Percentiles rank a stretch among this genome's conserved stretches.
phyloP scores from a whole-genome alignment of 2,888 invertebrate genomes.

The Ischnus inquisitorius region DNA sequence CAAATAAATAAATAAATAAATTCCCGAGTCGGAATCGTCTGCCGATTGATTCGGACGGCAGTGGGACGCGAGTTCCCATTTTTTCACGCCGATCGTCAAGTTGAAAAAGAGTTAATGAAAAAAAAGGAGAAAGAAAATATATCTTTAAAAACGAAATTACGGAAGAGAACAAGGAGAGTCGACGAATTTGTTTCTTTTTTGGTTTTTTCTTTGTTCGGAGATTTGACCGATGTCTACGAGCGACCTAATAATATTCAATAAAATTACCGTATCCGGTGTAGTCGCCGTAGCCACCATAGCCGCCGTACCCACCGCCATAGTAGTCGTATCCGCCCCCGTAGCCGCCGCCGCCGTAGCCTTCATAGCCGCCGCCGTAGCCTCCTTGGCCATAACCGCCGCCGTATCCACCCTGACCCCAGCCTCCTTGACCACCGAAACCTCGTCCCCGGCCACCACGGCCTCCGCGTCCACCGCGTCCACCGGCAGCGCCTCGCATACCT shows the following conservation, averaged over 20 bases:
- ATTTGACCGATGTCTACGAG: conserved; percentile 52
- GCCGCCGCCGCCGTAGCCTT: conserved; percentile 91
- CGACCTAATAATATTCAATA: conserved; percentile 85
- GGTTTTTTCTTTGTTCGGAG: background rate
- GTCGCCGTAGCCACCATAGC: conserved; percentile 93
- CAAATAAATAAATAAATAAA: too few relatives aligned
- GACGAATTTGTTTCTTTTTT: conserved; percentile 21
- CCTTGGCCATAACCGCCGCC: conserved; percentile 90
- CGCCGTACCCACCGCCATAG: conserved; percentile 90
- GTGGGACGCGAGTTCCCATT: background rate
- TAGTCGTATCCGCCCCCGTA: conserved; percentile 85
- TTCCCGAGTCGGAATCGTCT: conserved; percentile 23
- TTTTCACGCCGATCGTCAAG: conserved; percentile 9
- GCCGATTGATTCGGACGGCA: background rate
- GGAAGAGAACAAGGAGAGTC: conserved; percentile 43
- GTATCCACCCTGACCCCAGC: conserved; percentile 89
- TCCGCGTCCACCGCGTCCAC: conserved; percentile 89
- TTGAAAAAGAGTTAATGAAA: conserved; percentile 30
- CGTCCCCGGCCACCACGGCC: conserved; percentile 88
- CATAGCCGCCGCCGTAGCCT: conserved; percentile 90
- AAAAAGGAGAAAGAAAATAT: conserved; percentile 57
- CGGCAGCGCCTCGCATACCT: conserved; percentile 89
- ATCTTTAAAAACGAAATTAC: conserved; percentile 53
- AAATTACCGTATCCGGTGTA: conserved; percentile 93
- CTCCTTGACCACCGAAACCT: conserved; percentile 86